A percentile compares a stretch with the other conserved stretches of the same genome.
phyloP scores from a whole-genome alignment of 2,113 vertebrate genomes.

The Calcarius ornatus region DNA sequence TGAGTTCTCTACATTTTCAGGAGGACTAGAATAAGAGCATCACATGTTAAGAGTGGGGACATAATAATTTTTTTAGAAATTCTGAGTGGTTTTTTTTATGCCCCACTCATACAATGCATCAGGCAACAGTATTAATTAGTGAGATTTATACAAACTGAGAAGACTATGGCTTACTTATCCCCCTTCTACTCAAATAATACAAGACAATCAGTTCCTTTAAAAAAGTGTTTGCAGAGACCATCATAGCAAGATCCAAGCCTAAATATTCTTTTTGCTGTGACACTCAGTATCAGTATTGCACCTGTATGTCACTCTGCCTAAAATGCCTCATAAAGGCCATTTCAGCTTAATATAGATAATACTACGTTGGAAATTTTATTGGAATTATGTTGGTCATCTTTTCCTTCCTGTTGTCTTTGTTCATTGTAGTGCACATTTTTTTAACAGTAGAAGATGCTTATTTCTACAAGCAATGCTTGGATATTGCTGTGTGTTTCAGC shows the following conservation, averaged over 20 bases:
- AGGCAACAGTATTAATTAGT: background rate
- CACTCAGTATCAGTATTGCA: rapidly evolving
- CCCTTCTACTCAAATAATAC: background rate
- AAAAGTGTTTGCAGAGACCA: background rate
- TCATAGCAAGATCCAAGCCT: background rate
- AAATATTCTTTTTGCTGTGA: background rate
- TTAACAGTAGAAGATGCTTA: background rate
- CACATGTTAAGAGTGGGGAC: background rate
- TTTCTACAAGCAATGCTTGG: background rate
- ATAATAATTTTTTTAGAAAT: background rate
- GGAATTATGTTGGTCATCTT: background rate
- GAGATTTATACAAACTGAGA: background rate
- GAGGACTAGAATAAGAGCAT: background rate
- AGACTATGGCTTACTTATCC: background rate
- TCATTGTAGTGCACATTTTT: background rate
- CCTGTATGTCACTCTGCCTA: background rate
- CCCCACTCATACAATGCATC: background rate
- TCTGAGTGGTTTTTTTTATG: rapidly evolving
- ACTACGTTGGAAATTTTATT: background rate
- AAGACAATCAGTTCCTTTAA: background rate
- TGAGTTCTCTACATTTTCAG: background rate
- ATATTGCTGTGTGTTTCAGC: background rate
- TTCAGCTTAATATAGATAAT: background rate
- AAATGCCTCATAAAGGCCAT: background rate
- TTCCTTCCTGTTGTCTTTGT: background rate